Evolutionary conservation across 2,797 vertebrate species (phyloP), one percentile per base, ranked within the genome.

Genomic region (Urophycis tenuis): DNA sequence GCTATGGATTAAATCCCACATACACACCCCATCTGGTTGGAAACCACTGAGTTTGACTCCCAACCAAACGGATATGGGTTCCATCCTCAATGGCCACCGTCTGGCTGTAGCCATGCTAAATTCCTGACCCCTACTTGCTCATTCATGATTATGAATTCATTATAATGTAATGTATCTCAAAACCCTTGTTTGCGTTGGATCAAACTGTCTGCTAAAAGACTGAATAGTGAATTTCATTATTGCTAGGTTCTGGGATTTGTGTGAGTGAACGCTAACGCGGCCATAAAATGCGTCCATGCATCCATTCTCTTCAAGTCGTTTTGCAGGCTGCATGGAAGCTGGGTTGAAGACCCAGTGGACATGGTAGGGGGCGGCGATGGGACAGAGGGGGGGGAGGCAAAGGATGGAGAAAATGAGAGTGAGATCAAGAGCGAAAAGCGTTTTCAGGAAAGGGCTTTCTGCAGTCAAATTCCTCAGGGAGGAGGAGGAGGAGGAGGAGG

Each of bases 401-500:
- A 39, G 36, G 36, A 39, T 39, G 36, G 6, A 39, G 36, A 45
- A 10, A 64, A 64, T 64, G 30, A 71, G 29, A 12, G 7, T 60
- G 49, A 30, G 31, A 71, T 71, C 15, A 33, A 33, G 29, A 32
- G 67, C 3, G 14, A 32, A 15, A 5, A 19, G 33, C 17, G 69
- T 71, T 17, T 35, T 71, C 22, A 85, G 81, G 82, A 87, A 80
- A 79, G 85, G 82, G 36, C 49, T 77, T 76, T 77, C 32, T 41
- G 35, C 79, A 34, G 53, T 83, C 78, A 77, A 86, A 89, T 89
- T 89, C 83, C 83, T 89, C 53, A 82, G 85, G 80, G 86, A 87
- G 85, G 85, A 83, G 88, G 85, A 36, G 19, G 49, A 72, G 80
- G 86, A 87, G 85, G 85, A 83, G 71, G 82, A 81, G 81, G 75